phyloP scores from a whole-genome alignment of 2,888 invertebrate species.

The Drosophila trichaetosa region DNA sequence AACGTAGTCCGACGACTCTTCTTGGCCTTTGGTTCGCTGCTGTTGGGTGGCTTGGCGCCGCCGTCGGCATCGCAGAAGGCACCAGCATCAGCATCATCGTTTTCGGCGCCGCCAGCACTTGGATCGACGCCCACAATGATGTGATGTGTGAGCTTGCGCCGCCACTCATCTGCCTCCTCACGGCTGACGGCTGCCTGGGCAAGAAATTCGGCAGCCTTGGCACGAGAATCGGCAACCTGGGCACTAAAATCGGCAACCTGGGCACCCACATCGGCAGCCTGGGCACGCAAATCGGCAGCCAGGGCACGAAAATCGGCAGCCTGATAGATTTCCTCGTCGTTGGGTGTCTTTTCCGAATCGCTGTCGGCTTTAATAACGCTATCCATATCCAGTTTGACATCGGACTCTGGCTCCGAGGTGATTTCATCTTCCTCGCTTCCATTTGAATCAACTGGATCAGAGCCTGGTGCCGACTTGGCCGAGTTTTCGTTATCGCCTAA shows the following conservation, averaged over 20 bases:
- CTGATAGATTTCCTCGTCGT: conserved; percentile 91
- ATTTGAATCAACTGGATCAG: conserved; percentile 30
- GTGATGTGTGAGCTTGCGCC: too few species aligned
- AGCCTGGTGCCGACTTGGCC: conserved; percentile 6
- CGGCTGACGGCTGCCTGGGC: conserved; percentile 87
- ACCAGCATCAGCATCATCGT: too few species aligned
- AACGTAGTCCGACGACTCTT: conserved; percentile 85
- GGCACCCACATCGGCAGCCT: conserved; percentile 84
- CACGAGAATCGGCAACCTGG: conserved; percentile 90
- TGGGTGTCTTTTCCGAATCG: conserved; percentile 87
- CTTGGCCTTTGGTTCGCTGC: conserved; percentile 58
- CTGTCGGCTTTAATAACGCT: conserved; percentile 87
- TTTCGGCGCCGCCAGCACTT: too few species aligned
- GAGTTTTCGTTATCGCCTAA: conserved; percentile 53
- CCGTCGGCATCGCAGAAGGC: conserved; percentile 23
- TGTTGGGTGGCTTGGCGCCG: conserved; percentile 21
- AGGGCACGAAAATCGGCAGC: conserved; percentile 89
- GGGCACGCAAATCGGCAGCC: conserved; percentile 82
- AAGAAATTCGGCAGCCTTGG: conserved; percentile 82
- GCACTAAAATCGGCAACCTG: conserved; percentile 85
- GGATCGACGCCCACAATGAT: too few species aligned
- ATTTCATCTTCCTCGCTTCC: conserved; percentile 57
- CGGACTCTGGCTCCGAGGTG: conserved; percentile 90
- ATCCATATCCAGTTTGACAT: conserved; percentile 92
- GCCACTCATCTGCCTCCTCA: conserved; percentile 95